phyloP scores from a whole-genome alignment of 2,797 vertebrate genomes.

The Melanogrammus aeglefinus region DNA sequence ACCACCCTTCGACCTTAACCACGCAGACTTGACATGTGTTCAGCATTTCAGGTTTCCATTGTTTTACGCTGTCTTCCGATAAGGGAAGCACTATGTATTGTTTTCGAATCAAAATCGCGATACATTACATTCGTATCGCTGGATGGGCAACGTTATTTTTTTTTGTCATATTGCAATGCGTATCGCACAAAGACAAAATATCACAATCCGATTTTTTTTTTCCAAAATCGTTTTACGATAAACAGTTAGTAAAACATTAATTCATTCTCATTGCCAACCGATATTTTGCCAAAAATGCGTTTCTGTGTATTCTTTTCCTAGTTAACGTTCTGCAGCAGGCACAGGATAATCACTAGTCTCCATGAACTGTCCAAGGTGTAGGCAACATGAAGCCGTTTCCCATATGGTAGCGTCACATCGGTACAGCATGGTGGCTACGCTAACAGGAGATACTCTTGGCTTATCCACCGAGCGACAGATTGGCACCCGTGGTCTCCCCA shows the following conservation, averaged over 20 bases:
- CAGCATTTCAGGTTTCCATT: neutral
- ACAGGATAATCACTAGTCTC: slow-evolving; percentile 32
- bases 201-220: too few relatives aligned
- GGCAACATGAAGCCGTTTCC: slow-evolving; percentile 27
- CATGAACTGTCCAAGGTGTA: slow-evolving; percentile 30
- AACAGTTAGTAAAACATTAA: neutral
- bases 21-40: neutral
- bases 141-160: too few relatives aligned
- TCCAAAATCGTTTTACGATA: neutral
- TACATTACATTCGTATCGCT: too few relatives aligned
- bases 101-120: too few relatives aligned
- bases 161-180: too few relatives aligned
- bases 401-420: slow-evolving; percentile 29
- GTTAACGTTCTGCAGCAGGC: neutral
- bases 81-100: too few relatives aligned
- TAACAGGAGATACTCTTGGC: slow-evolving; percentile 58
- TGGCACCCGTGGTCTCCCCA: slow-evolving; percentile 66
- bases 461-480: slow-evolving; percentile 67
- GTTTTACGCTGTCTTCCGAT: neutral
- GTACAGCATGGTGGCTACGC: slow-evolving; percentile 43
- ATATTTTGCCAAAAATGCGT: neutral
- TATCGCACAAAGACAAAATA: too few relatives aligned
- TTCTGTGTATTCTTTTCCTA: neutral
- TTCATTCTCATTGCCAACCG: neutral
- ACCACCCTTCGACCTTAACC: neutral